Base-by-base conservation (phyloP, 2,888 invertebrate species). In the Pherbina coryleti region DNA sequence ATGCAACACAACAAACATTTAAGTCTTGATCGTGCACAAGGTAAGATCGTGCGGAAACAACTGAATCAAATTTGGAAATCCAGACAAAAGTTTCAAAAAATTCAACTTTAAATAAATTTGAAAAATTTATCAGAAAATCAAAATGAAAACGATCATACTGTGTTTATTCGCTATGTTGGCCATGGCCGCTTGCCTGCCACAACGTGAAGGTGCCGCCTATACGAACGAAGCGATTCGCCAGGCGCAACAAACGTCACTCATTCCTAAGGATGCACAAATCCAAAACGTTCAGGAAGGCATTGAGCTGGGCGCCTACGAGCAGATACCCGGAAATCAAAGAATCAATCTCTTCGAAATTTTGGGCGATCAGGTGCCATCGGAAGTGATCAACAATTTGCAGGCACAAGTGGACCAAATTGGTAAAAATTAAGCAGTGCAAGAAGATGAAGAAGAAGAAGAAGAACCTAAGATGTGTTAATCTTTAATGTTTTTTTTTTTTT, bases 211-310 rank as follows among this genome's bases (percentile, higher is more conserved):
- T 0, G 94, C 94, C 64, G 93, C 93, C 78, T 96, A 95, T 91
- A 94, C 95, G 85, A 94, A 95, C 86, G 96, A 96, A 88, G 96
- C 96, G 73, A 96, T 96, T 89, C 93, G 94, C 80, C 96, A 96
- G 90, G 96, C 96, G 0, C 96, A 96, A 90, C 95, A 93, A 90
- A 96, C 96, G 5, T 93, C 93, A 86, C 92, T 96, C 79, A 96
- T 96, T 84, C 96, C 96, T 19, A 94, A 94, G 88, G 95, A 96
- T 88, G 96, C 96, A 53, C 93, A 94, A 87, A 96, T 96, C 81
- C 96, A 96, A 90, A 95, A 95, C 90, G 95, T 94, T 84, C 94
- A 96, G 90, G 95, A 96, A 90, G 96, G 96, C 77, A 95, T 96
- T 82, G 95, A 96, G 90, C 90, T 96, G 85, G 95, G 95, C 4